Evolutionary conservation across 2,888 invertebrate genomes (phyloP), one percentile per base, ranked within the genome.

Genomic region (Elmis aenea): DNA sequence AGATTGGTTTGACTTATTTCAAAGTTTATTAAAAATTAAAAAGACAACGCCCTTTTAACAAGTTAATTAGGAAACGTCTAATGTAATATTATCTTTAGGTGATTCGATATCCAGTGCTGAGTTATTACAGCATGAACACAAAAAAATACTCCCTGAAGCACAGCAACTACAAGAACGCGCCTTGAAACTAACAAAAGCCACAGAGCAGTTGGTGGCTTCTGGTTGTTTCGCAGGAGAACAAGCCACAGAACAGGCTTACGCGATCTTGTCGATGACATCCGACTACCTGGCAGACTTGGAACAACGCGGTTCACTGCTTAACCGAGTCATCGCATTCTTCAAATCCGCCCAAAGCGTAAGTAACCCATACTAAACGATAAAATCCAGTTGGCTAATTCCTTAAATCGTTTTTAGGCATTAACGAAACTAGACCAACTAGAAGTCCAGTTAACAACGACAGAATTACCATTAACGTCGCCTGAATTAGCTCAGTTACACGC

Each of bases 371-470:
- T n/a, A n/a, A 10, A 8, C 12, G 10, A 27, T 9, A 18, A 5
- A 8, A 27, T 28, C 26, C n/a, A 28, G n/a, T n/a, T n/a, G n/a
- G n/a, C n/a, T n/a, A n/a, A n/a, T n/a, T n/a, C n/a, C n/a, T n/a
- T 2, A 24, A 13, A 6, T 3, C 11, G 5, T 30, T 20, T 35
- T 58, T 56, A 85, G 77, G 85, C 84, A 23, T 68, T 83, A 28
- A 76, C 74, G 28, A 83, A 83, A 58, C 65, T 87, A 50, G 82
- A 85, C 58, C 82, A 85, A 60, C 68, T 87, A 14, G 85, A 87
- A 68, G 75, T 81, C 48, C 82, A 85, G 59, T 58, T 86, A 45
- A 77, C 76, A 26, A 78, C 76, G 26, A 74, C 76, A 26, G 79
- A 81, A 52, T 64, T 81, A 57, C 74, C 79, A 16, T 67, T 74